Base-by-base conservation (phyloP, 2,888 invertebrate species). In the Sisyra terminalis region DNA sequence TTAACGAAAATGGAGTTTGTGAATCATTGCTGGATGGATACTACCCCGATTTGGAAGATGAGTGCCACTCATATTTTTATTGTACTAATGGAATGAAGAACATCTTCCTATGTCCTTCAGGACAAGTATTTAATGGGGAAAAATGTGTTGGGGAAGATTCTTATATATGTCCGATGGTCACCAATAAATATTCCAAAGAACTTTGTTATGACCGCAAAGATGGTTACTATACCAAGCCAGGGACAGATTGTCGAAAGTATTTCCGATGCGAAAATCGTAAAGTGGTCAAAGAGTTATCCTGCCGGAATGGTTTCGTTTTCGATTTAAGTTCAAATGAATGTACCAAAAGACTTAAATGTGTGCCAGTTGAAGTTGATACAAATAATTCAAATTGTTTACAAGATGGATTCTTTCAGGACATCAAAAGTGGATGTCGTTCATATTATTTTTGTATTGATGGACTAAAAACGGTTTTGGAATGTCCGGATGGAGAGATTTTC, bases 401-500 rank as follows among this genome's bases (percentile, higher is more conserved):
- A 3, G 67, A 72, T 55, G 75, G 74, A 2, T 74, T 74, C 58
- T 73, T 61, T 59, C 58, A 66, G 7, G 67, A 70, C 50, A 59
- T 60, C 29, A 62, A 64, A 2, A 64, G 68, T 0, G 59, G 60
- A 3, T 74, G 74, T 55, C 60, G 58, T 34, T 61, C 60, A 7
- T 75, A 73, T 56, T 71, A 66, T 55, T 69, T 70, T 56, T 75
- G 75, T 51, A 66, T 70, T 11, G 61, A 63, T 44, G 72, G 72
- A 2, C 55, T 56, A 10, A 59, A 67, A 46, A 72, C 71, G 0
- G 59, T 62, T 44, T 61, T 72, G 2, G 57, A 61, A 11, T 74
- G 75, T 47, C 60, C 64, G 0, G 43, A 44, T 0, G 62, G 59
- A 3, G 64, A 67, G 46, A 50, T 69, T n/a, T 74, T 73, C 54